phyloP scores from a whole-genome alignment of 35 echinoderm and acorn worm species.

The Ophiothrix spiculata region DNA sequence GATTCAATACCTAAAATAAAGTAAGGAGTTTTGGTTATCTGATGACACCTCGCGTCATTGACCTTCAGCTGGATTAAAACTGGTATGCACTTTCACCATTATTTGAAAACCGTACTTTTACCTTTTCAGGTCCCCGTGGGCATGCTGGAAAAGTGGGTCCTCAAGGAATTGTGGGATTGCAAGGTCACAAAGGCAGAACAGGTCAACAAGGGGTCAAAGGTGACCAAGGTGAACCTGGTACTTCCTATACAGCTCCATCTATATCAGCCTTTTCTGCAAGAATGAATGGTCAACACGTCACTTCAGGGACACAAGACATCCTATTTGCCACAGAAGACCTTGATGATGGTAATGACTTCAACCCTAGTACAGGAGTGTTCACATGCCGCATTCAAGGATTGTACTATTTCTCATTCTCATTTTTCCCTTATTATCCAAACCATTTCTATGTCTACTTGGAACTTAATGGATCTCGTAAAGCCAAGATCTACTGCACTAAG shows the following conservation, averaged over 20 bases:
- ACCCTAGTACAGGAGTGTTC: neutral
- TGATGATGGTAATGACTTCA: neutral
- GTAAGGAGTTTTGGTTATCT: too few relatives aligned
- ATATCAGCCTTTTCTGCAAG: conserved; percentile 3
- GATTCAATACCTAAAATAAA: too few relatives aligned
- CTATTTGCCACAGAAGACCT: neutral
- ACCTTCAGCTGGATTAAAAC: too few relatives aligned
- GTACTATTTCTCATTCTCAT: neutral
- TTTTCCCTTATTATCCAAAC: neutral
- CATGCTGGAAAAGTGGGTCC: neutral
- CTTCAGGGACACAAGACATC: neutral
- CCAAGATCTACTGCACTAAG: neutral
- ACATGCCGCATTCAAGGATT: neutral
- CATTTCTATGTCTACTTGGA: neutral
- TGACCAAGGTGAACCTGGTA: neutral
- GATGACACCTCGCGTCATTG: too few relatives aligned
- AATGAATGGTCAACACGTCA: neutral
- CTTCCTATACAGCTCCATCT: neutral
- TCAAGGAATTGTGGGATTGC: neutral
- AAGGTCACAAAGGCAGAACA: neutral
- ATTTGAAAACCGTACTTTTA: too few relatives aligned
- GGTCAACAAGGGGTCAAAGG: neutral
- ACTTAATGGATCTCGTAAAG: neutral
- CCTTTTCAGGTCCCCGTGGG: neutral
- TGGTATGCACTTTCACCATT: too few relatives aligned